Base-by-base conservation (phyloP, 2,797 vertebrate genomes). In the Phrynocephalus vlangalii region DNA sequence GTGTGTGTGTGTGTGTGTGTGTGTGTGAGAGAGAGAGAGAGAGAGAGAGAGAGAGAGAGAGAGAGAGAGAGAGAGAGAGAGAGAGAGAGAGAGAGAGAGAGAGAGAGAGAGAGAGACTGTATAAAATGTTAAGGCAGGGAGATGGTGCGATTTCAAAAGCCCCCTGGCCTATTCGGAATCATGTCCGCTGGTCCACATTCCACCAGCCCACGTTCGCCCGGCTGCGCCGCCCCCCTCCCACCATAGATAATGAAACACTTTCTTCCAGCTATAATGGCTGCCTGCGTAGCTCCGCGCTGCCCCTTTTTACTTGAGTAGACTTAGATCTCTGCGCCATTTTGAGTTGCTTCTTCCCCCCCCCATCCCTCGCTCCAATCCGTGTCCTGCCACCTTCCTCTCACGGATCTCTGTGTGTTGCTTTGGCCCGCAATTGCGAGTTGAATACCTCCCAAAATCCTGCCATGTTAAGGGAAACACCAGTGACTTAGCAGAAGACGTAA, bases 241-340 rank as follows among this genome's bases (percentile, higher is more conserved):
- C 77, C 48, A 16, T 56, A 38, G 66, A 76, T 10, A 85, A 85
- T 6, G 73, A n/a, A 11, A 68, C 80, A 93, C 48, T 94, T 67
- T 81, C 83, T 81, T 50, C 77, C 78, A 52, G 95, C 95, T 95
- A 97, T 98, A 97, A 98, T 98, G 98, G 98, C 97, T 96, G 97
- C 97, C 96, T 95, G 94, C 90, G 94, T 96, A 95, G 95, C 15
- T 3, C 1, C 95, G 96, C 97, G 95, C 94, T 95, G 94, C 95
- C 95, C 95, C 6, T 28, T 1, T 15, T 60, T 6, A 6, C 96
- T 96, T 97, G 97, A 33, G 1, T 48, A 60, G 48, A 10, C 73
- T 80, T 16, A 95, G 91, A 91, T 95, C 93, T 88, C 96, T 96
- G 97, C 98, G 97, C 98, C 98, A 98, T 98, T 97, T 98, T 98